These are phyloP conservation scores for Turnix velox DNA, from an alignment of 2,113 vertebrate species.

Conservation along the genomic window DNA sequence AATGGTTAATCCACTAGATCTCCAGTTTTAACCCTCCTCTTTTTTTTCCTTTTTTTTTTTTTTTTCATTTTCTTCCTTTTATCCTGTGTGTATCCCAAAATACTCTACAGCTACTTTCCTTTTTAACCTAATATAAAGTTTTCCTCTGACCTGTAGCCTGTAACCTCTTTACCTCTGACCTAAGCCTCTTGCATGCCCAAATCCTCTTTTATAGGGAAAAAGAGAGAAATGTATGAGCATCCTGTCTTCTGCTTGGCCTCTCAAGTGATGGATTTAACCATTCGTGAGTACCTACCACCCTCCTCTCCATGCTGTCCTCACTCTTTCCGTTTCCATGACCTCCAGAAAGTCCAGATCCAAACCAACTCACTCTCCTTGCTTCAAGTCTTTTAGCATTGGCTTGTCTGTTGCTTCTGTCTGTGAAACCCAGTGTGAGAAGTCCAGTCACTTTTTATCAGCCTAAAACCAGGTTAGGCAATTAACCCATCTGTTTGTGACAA, in stretches of 20 bases:
- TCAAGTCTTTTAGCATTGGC: constrained; percentile 83
- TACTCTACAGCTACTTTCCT: constrained; percentile 79
- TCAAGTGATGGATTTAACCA: constrained; percentile 99
- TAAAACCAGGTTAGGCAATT: constrained; percentile 80
- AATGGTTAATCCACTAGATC: constrained; percentile 88
- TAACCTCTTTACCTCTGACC: constrained; percentile 93
- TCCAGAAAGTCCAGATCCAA: constrained; percentile 80
- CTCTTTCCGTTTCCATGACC: constrained; percentile 79
- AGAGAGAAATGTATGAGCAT: constrained; percentile 99
- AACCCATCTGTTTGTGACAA: constrained; percentile 92
- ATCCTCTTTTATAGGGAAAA: constrained; percentile 99
- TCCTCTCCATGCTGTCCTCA: constrained; percentile 84
- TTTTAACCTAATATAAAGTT: constrained; percentile 83
- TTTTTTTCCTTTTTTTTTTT: constrained; percentile 45
- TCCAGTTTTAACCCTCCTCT: constrained; percentile 72
- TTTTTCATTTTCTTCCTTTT: constrained; percentile 62
- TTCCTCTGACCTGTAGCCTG: constrained; percentile 87
- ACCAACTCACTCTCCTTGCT: constrained; percentile 83
- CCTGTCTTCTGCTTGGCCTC: constrained; percentile 99
- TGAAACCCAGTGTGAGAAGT: constrained; percentile 89
- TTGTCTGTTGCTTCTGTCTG: constrained; percentile 87
- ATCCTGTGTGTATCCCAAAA: constrained; percentile 76
- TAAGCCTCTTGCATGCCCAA: constrained; percentile 96
- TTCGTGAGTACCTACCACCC: constrained; percentile 99
- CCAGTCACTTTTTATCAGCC: constrained; percentile 82